Percentiles rank a stretch among this genome's conserved stretches.
phyloP scores from a whole-genome alignment of 1,140 invertebrate genomes.

The Leguminivora glycinivorella region DNA sequence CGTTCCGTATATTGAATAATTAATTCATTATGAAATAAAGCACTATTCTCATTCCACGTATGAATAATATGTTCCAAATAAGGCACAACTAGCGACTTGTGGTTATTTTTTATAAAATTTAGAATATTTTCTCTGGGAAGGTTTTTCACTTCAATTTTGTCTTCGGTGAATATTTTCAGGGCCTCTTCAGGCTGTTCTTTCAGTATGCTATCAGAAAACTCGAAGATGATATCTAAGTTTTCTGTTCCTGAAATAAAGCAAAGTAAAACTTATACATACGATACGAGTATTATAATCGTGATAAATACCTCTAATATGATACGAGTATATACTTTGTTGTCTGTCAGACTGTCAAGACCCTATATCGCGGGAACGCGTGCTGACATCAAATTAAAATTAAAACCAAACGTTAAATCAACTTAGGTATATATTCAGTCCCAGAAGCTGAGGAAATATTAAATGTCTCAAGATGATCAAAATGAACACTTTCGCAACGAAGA shows the following conservation, averaged over 20 bases:
- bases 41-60: constrained; percentile 91
- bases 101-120: constrained; percentile 91
- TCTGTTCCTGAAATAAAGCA: constrained; percentile 81
- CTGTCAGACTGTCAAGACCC: too few relatives aligned
- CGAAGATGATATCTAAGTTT: constrained; percentile 94
- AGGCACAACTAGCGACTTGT: constrained; percentile 90
- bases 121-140: constrained; percentile 93
- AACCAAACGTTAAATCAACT: too few relatives aligned
- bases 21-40: constrained; percentile 94
- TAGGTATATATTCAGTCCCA: too few relatives aligned
- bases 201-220: constrained; percentile 96
- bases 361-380: too few relatives aligned
- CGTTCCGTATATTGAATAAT: constrained; percentile 89
- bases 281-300: too few relatives aligned
- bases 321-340: too few relatives aligned
- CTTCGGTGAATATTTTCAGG: constrained; percentile 96
- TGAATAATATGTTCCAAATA: constrained; percentile 97
- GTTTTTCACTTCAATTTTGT: constrained; percentile 91
- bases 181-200: constrained; percentile 93
- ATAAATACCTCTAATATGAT: too few relatives aligned
- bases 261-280: too few relatives aligned
- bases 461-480: too few relatives aligned
- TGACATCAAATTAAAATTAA: too few relatives aligned
- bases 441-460: too few relatives aligned
- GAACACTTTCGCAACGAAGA: too few relatives aligned